phyloP scores from a whole-genome alignment of 2,888 invertebrate genomes.

The Cephalotes varians region DNA sequence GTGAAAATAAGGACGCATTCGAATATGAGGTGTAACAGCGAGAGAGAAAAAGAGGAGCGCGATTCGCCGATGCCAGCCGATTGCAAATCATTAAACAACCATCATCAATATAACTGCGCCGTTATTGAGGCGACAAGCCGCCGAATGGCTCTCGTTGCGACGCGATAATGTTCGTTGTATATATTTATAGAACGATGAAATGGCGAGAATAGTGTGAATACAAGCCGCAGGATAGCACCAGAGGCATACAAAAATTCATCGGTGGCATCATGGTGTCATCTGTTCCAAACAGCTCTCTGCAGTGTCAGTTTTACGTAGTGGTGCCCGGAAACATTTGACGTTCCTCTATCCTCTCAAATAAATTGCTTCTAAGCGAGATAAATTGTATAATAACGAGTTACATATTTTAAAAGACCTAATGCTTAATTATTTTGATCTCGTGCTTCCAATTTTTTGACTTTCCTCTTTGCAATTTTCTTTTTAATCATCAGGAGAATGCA shows the following conservation, averaged over 20 bases:
- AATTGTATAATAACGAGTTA: not conserved
- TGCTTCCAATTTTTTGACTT: not conserved
- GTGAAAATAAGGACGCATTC: not conserved
- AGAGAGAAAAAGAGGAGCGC: not conserved
- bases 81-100: slow-evolving; percentile 48
- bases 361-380: not conserved
- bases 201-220: not conserved
- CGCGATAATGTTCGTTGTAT: slow-evolving; percentile 39
- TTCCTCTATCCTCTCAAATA: not conserved
- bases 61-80: not conserved
- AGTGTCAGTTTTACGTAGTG: not conserved
- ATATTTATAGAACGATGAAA: slow-evolving; percentile 44
- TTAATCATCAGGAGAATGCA: not conserved
- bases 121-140: slow-evolving; percentile 46
- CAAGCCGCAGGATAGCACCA: not conserved
- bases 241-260: slow-evolving; percentile 14
- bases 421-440: not conserved
- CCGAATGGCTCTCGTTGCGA: slow-evolving; percentile 30
- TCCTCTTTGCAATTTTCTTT: not conserved
- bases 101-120: slow-evolving; percentile 38
- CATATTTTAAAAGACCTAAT: not conserved
- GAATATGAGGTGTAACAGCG: not conserved
- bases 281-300: slow-evolving; percentile 11
- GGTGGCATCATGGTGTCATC: slow-evolving; percentile 23
- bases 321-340: not conserved